phyloP scores from a whole-genome alignment of 2,888 invertebrate genomes.

The Trisateles emortualis region DNA sequence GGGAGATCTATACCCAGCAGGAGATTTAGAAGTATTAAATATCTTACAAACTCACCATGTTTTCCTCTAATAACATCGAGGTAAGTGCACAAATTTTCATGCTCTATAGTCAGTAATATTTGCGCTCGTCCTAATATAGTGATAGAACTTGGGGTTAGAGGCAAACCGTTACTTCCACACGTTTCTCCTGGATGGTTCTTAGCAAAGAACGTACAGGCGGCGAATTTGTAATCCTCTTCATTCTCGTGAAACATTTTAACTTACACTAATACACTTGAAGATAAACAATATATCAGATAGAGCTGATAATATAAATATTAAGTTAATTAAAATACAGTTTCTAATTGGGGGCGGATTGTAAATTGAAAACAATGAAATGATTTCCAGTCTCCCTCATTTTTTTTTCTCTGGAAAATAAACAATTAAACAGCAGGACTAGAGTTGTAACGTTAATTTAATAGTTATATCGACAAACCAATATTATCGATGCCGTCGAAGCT shows the following conservation, averaged over 20 bases:
- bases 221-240: constrained; percentile 85
- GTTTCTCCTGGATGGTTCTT: constrained; percentile 95
- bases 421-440: neutral
- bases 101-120: constrained; percentile 91
- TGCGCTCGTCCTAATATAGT: constrained; percentile 97
- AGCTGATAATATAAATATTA: neutral
- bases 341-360: neutral
- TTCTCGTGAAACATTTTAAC: constrained; percentile 57
- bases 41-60: constrained; percentile 93
- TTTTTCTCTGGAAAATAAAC: neutral
- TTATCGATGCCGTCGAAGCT: too few species aligned
- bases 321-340: neutral
- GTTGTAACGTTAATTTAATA: too few species aligned
- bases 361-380: neutral
- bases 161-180: constrained; percentile 98
- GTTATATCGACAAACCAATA: too few species aligned
- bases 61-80: constrained; percentile 97
- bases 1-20: too few species aligned
- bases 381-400: neutral
- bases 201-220: constrained; percentile 97
- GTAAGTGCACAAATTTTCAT: constrained; percentile 95
- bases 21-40: too few species aligned
- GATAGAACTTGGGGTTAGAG: constrained; percentile 98
- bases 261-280: neutral
- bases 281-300: neutral